A percentile compares a stretch with the other conserved stretches of the same genome.
Evolutionary conservation across 2,888 invertebrate genomes (phyloP).

Genomic region (Brachyopa scutellaris): DNA sequence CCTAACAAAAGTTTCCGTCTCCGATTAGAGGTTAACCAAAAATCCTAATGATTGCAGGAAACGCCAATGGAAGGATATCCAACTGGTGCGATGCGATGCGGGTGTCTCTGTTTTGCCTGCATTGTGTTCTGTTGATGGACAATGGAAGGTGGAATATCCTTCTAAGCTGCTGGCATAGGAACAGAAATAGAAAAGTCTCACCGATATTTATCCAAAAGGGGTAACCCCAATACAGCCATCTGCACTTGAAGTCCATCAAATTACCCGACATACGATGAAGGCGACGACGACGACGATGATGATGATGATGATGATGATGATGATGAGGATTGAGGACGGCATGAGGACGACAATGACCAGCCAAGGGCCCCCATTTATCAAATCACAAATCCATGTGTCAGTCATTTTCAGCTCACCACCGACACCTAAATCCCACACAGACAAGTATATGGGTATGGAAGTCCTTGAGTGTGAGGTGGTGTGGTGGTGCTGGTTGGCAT

Average conservation of each 20-base stretch:
- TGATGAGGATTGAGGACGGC: not conserved
- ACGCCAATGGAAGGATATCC: not conserved
- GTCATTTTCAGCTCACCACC: constrained; percentile 53
- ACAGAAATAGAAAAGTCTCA: not conserved
- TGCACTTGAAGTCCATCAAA: constrained; percentile 48
- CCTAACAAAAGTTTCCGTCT: constrained; percentile 37
- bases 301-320: no score
- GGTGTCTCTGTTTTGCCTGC: constrained; percentile 6
- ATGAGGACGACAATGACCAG: not conserved
- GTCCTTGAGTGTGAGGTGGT: not conserved
- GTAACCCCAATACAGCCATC: not conserved
- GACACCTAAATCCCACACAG: constrained; percentile 43
- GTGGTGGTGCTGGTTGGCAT: not conserved
- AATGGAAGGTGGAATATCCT: not conserved
- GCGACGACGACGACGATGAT: no score
- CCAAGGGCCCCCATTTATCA: constrained; percentile 56
- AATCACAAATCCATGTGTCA: constrained; percentile 65
- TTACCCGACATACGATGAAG: constrained; percentile 12
- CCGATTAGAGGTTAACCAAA: constrained; percentile 54
- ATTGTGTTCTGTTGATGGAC: constrained; percentile 16
- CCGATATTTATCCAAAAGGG: not conserved
- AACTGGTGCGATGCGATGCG: not conserved
- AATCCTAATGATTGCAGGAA: constrained; percentile 42
- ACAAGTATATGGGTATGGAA: constrained; percentile 12
- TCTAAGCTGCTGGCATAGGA: not conserved